These are phyloP conservation scores for Chionoecetes opilio DNA, from an alignment of 1,140 invertebrate genomes.

Conservation along the genomic window DNA sequence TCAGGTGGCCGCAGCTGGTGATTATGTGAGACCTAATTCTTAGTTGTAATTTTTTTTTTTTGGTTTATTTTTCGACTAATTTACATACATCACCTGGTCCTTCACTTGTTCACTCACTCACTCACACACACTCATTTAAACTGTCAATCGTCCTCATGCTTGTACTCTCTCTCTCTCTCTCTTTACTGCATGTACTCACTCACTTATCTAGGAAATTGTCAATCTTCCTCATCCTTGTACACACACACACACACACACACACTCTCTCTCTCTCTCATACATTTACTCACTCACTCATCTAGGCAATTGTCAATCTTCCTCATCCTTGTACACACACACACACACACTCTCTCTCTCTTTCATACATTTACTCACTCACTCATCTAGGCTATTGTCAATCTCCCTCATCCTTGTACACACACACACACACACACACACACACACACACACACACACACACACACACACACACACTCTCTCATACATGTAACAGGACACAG, in stretches of 20 bases:
- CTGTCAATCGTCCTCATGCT: too few species aligned
- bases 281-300: too few species aligned
- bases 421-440: not conserved
- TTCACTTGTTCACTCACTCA: not conserved
- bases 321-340: not conserved
- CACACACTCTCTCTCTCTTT: not conserved
- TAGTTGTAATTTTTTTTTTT: not conserved
- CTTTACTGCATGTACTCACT: not conserved
- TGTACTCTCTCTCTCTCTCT: not conserved
- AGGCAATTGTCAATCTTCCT: too few species aligned
- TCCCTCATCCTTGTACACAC: too few species aligned
- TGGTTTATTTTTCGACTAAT: not conserved
- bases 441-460: not conserved
- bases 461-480: constrained; percentile 19
- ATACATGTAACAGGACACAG: not conserved
- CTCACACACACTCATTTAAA: not conserved
- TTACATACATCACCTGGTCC: not conserved
- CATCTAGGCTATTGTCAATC: too few species aligned
- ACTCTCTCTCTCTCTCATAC: too few species aligned
- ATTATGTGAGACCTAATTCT: not conserved
- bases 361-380: not conserved
- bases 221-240: not conserved
- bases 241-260: not conserved
- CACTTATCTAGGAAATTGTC: too few species aligned
- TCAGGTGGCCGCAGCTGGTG: not conserved